Base-by-base conservation (phyloP, 2,113 vertebrate genomes). In the Anguilla japonica region DNA sequence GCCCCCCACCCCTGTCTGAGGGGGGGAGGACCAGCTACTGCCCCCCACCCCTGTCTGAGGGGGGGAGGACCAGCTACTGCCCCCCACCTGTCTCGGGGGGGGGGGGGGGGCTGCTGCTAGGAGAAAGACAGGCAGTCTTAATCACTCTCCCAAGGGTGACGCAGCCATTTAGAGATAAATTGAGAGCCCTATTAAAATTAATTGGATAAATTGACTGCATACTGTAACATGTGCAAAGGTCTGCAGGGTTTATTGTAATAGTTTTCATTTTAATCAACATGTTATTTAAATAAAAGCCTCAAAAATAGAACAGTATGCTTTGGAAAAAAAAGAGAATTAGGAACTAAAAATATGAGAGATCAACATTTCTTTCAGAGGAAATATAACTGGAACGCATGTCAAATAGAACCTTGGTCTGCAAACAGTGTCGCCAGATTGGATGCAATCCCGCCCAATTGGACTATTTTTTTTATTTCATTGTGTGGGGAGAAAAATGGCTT, bases 181-280 rank as follows among this genome's bases (percentile, higher is more conserved):
- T 92, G 90, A 91, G 92, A 90, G 79, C 20, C 87, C 41, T 6
- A 90, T 94, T 94, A 89, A 93, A 93, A 92, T 92, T 94, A 94
- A 95, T 93, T 94, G 93, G 89, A 94, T 94, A 88, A 93, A 94
- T 89, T 85, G 90, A 86, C 91, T 83, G 41, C 83, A 90, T 84
- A 93, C 90, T 34, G 89, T 86, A 88, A 92, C 89, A 93, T 94
- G 89, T 91, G 85, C 90, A 84, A 90, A 88, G 87, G 63, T 88
- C 92, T 89, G 85, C 50, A 88, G 63, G 56, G 87, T 93, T 94
- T 93, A 93, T 93, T 94, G 89, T 94, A 93, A 92, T 83, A 39
- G 91, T 90, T 82, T 89, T 92, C 90, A 93, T 93, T 93, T 92
- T 88, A 87, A 88, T 50, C 20, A 88, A 82, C 57, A 87, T 84